Evolutionary conservation across 2,888 invertebrate species (phyloP).

Genomic region (Chymomyza caudatula): DNA sequence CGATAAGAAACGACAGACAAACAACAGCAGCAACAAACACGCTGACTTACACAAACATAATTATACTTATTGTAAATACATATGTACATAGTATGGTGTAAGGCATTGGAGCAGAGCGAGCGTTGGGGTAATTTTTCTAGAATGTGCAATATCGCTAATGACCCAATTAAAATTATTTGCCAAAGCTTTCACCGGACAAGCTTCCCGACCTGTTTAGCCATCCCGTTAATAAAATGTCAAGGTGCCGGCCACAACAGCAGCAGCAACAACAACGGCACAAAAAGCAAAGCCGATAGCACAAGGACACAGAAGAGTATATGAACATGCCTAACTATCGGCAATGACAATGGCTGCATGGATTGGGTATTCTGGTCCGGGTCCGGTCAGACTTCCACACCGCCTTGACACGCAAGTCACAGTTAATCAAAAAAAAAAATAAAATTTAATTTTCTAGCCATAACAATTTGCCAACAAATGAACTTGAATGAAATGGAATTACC

Average conservation of each 20-base stretch:
- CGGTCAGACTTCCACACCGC: neutral
- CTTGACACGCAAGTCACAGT: slow-evolving; percentile 40
- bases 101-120: neutral
- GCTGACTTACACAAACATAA: neutral
- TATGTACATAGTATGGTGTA: neutral
- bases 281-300: neutral
- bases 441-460: slow-evolving; percentile 10
- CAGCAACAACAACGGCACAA: neutral
- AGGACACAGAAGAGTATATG: neutral
- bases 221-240: slow-evolving; percentile 11
- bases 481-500: slow-evolving; percentile 20
- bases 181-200: slow-evolving; percentile 43
- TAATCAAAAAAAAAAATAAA: slow-evolving; percentile 9
- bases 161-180: slow-evolving; percentile 64
- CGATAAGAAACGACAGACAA: neutral
- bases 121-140: slow-evolving; percentile 27
- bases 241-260: slow-evolving; percentile 5
- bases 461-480: slow-evolving; percentile 24
- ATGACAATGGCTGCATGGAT: slow-evolving; percentile 16
- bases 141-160: slow-evolving; percentile 60
- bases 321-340: neutral
- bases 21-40: neutral
- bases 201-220: neutral
- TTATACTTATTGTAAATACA: neutral
- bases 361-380: slow-evolving; percentile 13